These are phyloP conservation scores for Drosophila longiperda DNA, from an alignment of 2,888 invertebrate genomes.

Conservation along the genomic window DNA sequence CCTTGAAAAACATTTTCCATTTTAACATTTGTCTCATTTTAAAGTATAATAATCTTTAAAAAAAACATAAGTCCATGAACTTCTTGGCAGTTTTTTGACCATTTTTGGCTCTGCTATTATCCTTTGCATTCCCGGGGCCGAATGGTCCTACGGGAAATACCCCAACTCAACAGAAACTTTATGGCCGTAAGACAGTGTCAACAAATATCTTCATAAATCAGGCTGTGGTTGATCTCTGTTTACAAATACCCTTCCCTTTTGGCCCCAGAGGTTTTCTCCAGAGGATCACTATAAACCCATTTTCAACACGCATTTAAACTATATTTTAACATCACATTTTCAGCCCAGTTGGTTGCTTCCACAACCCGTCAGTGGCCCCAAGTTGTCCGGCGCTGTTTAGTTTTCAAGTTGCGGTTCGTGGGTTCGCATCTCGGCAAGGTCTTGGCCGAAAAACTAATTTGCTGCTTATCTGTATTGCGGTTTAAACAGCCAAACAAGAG, in stretches of 20 bases:
- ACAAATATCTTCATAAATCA: slow-evolving; percentile 61
- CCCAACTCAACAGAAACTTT: slow-evolving; percentile 5
- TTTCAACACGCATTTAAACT: slow-evolving; percentile 55
- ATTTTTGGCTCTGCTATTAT: not conserved
- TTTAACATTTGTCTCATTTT: not conserved
- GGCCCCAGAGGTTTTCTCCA: slow-evolving; percentile 48
- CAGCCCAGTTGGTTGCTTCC: slow-evolving; percentile 18
- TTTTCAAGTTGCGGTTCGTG: slow-evolving; percentile 70
- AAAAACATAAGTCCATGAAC: not conserved
- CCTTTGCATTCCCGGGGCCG: not conserved
- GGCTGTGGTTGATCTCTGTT: slow-evolving; percentile 44
- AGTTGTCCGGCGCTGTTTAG: slow-evolving; percentile 60
- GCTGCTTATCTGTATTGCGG: slow-evolving; percentile 79
- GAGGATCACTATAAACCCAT: slow-evolving; percentile 70
- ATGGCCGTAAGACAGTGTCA: slow-evolving; percentile 37
- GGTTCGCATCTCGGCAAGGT: slow-evolving; percentile 61
- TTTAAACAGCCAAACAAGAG: slow-evolving; percentile 67
- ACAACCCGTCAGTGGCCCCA: not conserved
- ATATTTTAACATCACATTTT: slow-evolving; percentile 41
- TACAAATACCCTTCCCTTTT: slow-evolving; percentile 6
- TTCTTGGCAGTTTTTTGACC: not conserved
- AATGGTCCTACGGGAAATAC: slow-evolving; percentile 16
- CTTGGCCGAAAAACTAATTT: slow-evolving; percentile 81
- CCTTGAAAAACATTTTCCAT: not conserved
- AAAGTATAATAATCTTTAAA: not conserved